Evolutionary conservation across 2,888 invertebrate species (phyloP).

Genomic region (Agapetus fuscipes): DNA sequence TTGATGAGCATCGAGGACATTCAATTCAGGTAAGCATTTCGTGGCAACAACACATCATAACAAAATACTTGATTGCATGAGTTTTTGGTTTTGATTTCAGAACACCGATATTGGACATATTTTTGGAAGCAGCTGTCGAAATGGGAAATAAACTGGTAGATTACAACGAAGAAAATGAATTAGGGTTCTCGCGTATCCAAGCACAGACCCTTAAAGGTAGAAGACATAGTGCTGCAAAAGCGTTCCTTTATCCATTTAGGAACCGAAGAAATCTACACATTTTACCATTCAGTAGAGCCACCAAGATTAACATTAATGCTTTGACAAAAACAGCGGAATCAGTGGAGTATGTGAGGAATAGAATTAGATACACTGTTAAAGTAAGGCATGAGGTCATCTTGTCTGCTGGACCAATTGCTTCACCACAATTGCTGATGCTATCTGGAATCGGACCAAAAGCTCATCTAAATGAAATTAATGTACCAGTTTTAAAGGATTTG

Average conservation of each 20-base stretch:
- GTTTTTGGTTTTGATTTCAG: no score
- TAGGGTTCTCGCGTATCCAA: constrained; percentile 60
- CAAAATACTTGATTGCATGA: no score
- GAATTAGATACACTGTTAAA: constrained; percentile 35
- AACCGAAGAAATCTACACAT: constrained; percentile 57
- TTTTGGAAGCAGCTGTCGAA: constrained; percentile 51
- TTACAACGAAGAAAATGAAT: constrained; percentile 53
- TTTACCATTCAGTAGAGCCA: constrained; percentile 52
- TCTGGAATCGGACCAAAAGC: constrained; percentile 58
- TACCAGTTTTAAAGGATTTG: constrained; percentile 51
- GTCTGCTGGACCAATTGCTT: constrained; percentile 78
- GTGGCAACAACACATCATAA: no score
- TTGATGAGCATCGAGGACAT: constrained; percentile 51
- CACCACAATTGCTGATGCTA: constrained; percentile 83
- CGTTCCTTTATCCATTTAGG: constrained; percentile 51
- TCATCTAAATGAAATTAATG: constrained; percentile 42
- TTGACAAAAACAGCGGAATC: constrained; percentile 55
- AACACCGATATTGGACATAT: constrained; percentile 34
- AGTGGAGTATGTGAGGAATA: constrained; percentile 52
- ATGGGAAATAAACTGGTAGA: constrained; percentile 59
- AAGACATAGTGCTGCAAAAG: constrained; percentile 56
- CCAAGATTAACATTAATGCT: constrained; percentile 55
- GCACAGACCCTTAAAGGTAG: constrained; percentile 48
- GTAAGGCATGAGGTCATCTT: constrained; percentile 75
- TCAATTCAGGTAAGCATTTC: no score